Base-by-base conservation (phyloP, 2,888 invertebrate species). In the Melikaiella ostensackeni region DNA sequence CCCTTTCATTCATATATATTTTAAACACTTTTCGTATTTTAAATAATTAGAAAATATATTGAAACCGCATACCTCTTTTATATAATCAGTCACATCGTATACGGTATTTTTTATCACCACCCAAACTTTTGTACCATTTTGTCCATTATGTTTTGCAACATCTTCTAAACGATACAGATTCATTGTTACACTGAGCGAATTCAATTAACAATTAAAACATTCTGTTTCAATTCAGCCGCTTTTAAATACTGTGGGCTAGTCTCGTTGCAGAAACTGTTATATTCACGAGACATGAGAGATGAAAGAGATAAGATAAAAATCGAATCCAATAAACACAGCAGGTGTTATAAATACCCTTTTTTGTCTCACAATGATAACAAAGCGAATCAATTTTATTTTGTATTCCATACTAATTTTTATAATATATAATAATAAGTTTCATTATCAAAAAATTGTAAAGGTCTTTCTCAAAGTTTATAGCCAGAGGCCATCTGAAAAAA, bases 1-100 rank as follows among this genome's bases (percentile, higher is more conserved):
- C 16, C 16, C 16, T 42, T 16, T 16, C 6, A 42, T 16, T 42
- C 16, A 5, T 16, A 42, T 42, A 42, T 42, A 16, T 4, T 42
- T 16, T 6, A 42, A 42, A 33, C 5, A 7, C 16, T 5, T 42
- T 42, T 42, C 57, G 42, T 30, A 46, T 55, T 74, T 24, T 1
- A 8, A 46, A 21, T 2, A 21, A 6, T 55, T 2, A 21, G 0
- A 21, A 75, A 24, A 64, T 55, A 57, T n/a, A 21, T 46, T n/a
- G 8, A 21, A 57, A 76, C 3, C 57, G 76, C 73, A 1, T 89
- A 95, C 95, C 92, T 95, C 92, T 9, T 93, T 86, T 0, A 94
- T 81, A 86, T 94, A 96, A 11, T 92, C 91, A 2, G 95, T 95
- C 82, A 95, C 93, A 90, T 96, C 95, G 86, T 96, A 96, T 5